Evolutionary conservation across 2,113 vertebrate genomes (phyloP).

Genomic region (Amazona guildingii): DNA sequence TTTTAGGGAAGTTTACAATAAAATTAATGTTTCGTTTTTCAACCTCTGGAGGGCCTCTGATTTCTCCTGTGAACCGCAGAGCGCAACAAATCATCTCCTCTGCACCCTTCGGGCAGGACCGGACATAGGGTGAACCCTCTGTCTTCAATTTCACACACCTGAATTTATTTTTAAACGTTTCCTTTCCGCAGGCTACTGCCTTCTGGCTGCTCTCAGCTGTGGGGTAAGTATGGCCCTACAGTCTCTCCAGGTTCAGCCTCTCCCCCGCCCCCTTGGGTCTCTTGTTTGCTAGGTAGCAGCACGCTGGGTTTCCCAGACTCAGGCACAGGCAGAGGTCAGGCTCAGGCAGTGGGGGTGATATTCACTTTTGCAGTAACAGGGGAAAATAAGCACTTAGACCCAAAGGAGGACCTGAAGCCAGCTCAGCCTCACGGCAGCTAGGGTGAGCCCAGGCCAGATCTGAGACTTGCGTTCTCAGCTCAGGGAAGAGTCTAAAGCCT

Average conservation of each 20-base stretch:
- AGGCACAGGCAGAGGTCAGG: background rate
- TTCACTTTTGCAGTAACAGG: background rate
- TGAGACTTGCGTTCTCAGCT: background rate
- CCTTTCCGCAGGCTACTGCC: background rate
- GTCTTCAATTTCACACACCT: background rate
- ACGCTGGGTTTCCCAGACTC: background rate
- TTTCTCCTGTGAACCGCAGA: background rate
- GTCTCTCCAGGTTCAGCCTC: background rate
- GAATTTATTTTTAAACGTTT: background rate
- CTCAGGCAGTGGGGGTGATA: background rate
- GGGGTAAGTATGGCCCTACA: rapidly evolving
- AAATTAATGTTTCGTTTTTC: background rate
- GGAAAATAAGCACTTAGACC: rapidly evolving
- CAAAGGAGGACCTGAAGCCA: rapidly evolving
- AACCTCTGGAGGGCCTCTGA: background rate
- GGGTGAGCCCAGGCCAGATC: background rate
- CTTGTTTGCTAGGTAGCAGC: background rate
- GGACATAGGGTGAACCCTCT: background rate
- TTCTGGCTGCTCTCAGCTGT: background rate
- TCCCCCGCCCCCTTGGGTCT: too few species aligned
- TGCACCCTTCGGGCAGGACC: background rate
- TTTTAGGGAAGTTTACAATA: background rate
- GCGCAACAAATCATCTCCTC: background rate
- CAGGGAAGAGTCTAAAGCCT: background rate
- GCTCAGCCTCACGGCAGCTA: background rate